A percentile compares a stretch with the other conserved stretches of the same genome.
Evolutionary conservation across 2,888 invertebrate species (phyloP).

Genomic region (Scaeva pyrastri): DNA sequence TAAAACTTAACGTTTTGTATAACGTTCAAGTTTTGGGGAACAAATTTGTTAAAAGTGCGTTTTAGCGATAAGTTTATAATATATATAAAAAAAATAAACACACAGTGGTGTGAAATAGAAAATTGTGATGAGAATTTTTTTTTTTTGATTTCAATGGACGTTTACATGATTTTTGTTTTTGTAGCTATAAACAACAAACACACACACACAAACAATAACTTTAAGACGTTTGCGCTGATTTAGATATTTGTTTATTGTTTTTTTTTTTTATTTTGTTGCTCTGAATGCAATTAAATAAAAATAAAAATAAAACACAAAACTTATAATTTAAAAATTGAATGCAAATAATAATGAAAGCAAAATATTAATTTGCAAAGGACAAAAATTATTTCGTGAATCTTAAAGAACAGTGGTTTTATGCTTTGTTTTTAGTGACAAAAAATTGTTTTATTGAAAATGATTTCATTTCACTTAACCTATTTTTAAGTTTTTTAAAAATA

Average conservation of each 20-base stretch:
- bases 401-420: neutral
- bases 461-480: no score
- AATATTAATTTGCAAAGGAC: neutral
- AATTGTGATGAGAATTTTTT: neutral
- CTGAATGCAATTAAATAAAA: conserved; percentile 60
- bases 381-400: neutral
- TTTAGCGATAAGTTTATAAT: neutral
- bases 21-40: neutral
- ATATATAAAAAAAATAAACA: conserved; percentile 6
- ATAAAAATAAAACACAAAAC: neutral
- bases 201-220: conserved; percentile 32
- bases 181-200: conserved; percentile 30
- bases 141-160: neutral
- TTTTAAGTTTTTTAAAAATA: no score
- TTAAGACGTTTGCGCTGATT: conserved; percentile 22
- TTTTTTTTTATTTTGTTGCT: conserved; percentile 29
- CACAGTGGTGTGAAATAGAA: conserved; percentile 12
- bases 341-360: conserved; percentile 8
- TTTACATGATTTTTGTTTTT: neutral
- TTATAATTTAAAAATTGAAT: neutral
- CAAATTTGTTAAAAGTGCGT: neutral
- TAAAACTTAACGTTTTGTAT: neutral
- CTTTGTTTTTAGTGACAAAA: neutral
- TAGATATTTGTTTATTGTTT: conserved; percentile 2
- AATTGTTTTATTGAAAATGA: no score